Evolutionary conservation across 2,113 vertebrate species (phyloP), one percentile per base, ranked within the genome.

Genomic region (Eleginops maclovinus): DNA sequence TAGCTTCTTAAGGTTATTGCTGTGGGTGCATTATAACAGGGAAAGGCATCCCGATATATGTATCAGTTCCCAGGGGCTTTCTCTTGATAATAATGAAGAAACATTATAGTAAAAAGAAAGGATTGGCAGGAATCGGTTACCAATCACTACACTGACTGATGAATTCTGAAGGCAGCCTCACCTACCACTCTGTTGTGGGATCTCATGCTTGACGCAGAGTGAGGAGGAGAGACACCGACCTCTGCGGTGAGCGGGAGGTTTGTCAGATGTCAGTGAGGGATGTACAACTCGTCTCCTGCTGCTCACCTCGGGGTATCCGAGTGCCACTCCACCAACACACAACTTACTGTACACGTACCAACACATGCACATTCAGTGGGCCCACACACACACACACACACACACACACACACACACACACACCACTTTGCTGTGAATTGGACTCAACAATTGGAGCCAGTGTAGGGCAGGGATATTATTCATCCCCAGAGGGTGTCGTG

Each of bases 221-320:
- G 59, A 69, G 43, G 47, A 50, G 61, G 49, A 58, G 63, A 54
- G 56, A 79, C 49, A 78, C 63, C 4, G 21, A 82, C 77, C 54
- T 65, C 77, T 83, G 85, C 13, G 62, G 70, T 62, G 78, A 90
- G 75, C 44, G 10, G 68, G 28, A 22, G 77, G 75, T 79, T 84
- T 74, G 88, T 91, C 91, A 91, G 80, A 87, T 85, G 84, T 88
- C 89, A 89, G 90, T 82, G 84, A 89, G 76, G 82, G 74, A 90
- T 84, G 85, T 82, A 83, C 75, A 88, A 87, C 86, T 82, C 6
- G 65, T 90, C 88, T 90, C 89, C 89, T 79, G 81, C 84, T 85
- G 87, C 79, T 89, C 85, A 88, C 86, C 82, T 88, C 80, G 67
- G 79, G 87, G 86, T 89, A 77, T 89, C 70, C 75, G 17, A 77